Percentiles rank a stretch among this genome's conserved stretches.
Evolutionary conservation across 2,113 vertebrate species (phyloP).

Genomic region (Saccopteryx bilineata): DNA sequence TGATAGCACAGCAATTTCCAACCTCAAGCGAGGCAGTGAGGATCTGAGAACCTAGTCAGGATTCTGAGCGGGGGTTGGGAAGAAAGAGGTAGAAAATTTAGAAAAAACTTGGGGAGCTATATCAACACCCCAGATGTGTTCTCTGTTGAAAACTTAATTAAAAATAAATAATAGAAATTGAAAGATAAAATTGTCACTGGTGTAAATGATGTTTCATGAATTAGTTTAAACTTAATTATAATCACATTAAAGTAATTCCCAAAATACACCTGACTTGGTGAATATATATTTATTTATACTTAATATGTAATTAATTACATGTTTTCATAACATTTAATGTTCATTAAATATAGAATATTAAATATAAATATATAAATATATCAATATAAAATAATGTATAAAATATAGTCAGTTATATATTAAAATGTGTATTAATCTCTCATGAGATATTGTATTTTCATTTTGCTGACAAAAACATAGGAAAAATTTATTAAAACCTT

Average conservation of each 20-base stretch:
- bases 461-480: neutral
- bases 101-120: neutral
- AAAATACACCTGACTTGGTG: neutral
- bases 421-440: neutral
- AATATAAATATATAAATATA: neutral
- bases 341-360: neutral
- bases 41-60: neutral
- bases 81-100: neutral
- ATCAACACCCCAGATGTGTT: neutral
- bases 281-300: neutral
- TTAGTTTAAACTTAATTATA: constrained; percentile 43
- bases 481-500: neutral
- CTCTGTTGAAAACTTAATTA: neutral
- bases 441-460: neutral
- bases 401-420: neutral
- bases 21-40: neutral
- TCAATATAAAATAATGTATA: neutral
- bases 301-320: neutral
- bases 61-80: neutral
- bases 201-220: neutral
- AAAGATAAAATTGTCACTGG: constrained; percentile 14
- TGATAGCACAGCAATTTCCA: neutral
- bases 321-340: neutral
- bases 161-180: neutral
- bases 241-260: neutral